Evolutionary conservation across 2,113 vertebrate genomes (phyloP), one percentile per base, ranked within the genome.

Genomic region (Pantherophis guttatus): DNA sequence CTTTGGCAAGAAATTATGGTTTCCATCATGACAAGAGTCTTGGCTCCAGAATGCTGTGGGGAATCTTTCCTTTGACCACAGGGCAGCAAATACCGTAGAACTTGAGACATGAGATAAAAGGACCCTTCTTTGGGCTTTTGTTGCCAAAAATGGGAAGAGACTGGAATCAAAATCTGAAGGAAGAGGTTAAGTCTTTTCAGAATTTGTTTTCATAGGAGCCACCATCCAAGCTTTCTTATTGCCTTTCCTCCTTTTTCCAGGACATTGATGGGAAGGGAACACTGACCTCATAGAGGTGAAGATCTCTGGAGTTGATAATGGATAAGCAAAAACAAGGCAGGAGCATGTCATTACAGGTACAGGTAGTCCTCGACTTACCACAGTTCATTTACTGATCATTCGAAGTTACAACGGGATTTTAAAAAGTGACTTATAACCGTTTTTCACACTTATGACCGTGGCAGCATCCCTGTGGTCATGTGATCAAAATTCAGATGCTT

Each of bases 31-130:
- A 5, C 26, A 15, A 89, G 0, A 0, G 26, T 9, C 11, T 52
- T 88, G 55, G 48, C 90, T 1, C 53, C 3, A 91, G 89, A 94
- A 57, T 55, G 48, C 19, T 94, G 70, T 3, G 44, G 91, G 85
- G 33, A 93, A 88, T 90, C 91, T 94, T 5, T 86, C 90, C 93
- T 93, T 93, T 93, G 12, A 86, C 89, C 75, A 1, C 9, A 1
- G 33, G 58, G 48, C 1, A 52, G 1, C 44, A 90, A 33, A 50
- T 87, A 53, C 29, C 12, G 92, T 91, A 13, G 94, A 12, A 13
- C 70, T 17, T 19, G n/a, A 81, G n/a, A 21, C n/a, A 39, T 81
- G 70, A n/a, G 70, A 39, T 39, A 81, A 81, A 81, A 39, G 15
- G 15, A 81, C 33, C 15, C 15, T 81, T 39, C 70, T 81, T 15